Percentiles rank a stretch among this genome's conserved stretches.
Conservation (phyloP, 2,113 vertebrate species). For the Alligator mississippiensis region DNA sequence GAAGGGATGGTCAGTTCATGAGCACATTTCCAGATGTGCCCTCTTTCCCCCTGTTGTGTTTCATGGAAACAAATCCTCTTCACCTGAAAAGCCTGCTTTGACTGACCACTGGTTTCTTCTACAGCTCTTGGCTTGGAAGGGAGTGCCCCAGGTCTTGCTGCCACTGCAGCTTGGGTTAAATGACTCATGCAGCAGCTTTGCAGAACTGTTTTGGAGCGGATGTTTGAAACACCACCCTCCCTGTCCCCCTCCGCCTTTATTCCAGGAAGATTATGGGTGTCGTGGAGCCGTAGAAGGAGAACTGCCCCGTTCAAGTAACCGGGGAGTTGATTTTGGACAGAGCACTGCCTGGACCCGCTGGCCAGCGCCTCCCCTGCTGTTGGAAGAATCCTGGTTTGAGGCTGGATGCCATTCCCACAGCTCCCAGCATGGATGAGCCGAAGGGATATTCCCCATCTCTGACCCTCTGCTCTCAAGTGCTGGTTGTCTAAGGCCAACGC, state of each 20-base stretch:
- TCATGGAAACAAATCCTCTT: background rate
- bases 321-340: too few relatives aligned
- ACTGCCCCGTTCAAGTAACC: background rate
- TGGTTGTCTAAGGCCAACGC: too few relatives aligned
- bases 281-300: background rate
- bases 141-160: background rate
- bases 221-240: background rate
- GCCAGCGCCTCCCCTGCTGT: too few relatives aligned
- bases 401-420: background rate
- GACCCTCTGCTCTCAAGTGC: background rate
- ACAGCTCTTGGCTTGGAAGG: background rate
- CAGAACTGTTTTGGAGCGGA: background rate
- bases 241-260: background rate
- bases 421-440: background rate
- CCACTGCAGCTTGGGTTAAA: background rate
- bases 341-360: background rate
- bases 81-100: background rate
- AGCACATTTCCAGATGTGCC: background rate
- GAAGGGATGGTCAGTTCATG: background rate
- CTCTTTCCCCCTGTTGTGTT: background rate
- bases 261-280: accelerated
- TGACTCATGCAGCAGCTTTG: background rate
- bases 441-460: accelerated
- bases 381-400: background rate
- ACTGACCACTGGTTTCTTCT: background rate